These are phyloP conservation scores for Eira barbara DNA, from an alignment of 2,113 vertebrate species.

Conservation along the genomic window DNA sequence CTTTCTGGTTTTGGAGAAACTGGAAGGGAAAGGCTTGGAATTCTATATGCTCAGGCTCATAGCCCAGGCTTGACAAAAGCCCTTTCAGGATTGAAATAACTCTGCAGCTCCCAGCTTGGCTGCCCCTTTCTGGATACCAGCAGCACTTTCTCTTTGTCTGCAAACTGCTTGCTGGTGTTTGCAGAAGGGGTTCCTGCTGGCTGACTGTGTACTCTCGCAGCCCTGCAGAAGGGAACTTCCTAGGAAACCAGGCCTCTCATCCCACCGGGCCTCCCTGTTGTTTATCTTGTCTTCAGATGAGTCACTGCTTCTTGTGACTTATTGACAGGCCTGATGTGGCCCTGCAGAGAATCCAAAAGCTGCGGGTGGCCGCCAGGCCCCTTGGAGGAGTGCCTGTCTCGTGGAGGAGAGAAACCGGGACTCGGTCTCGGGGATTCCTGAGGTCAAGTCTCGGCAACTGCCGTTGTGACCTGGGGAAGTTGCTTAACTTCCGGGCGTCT, in stretches of 20 bases:
- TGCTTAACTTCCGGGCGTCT: background rate
- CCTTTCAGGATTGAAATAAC: conserved; percentile 47
- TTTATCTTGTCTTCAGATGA: conserved; percentile 74
- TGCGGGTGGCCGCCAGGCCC: background rate
- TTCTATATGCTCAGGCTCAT: conserved; percentile 19
- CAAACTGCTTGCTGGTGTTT: conserved; percentile 51
- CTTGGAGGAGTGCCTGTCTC: background rate
- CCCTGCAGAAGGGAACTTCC: conserved; percentile 68
- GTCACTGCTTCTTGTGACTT: conserved; percentile 68
- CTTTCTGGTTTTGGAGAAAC: background rate
- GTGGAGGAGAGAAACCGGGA: background rate
- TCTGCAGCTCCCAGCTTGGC: background rate
- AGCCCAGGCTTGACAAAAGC: conserved; percentile 46
- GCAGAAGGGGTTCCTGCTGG: conserved; percentile 40
- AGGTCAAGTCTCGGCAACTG: background rate
- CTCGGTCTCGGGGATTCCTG: background rate
- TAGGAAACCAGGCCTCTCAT: conserved; percentile 71
- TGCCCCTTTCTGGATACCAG: background rate
- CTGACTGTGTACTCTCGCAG: conserved; percentile 40
- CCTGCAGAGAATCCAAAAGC: conserved; percentile 16
- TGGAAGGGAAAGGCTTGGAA: conserved; percentile 15
- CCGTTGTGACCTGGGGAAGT: background rate
- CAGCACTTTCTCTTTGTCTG: conserved; percentile 53
- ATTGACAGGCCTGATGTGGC: conserved; percentile 55
- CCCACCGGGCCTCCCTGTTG: conserved; percentile 71